phyloP scores from a whole-genome alignment of 2,888 invertebrate species.

The Pediacus dermestoides region DNA sequence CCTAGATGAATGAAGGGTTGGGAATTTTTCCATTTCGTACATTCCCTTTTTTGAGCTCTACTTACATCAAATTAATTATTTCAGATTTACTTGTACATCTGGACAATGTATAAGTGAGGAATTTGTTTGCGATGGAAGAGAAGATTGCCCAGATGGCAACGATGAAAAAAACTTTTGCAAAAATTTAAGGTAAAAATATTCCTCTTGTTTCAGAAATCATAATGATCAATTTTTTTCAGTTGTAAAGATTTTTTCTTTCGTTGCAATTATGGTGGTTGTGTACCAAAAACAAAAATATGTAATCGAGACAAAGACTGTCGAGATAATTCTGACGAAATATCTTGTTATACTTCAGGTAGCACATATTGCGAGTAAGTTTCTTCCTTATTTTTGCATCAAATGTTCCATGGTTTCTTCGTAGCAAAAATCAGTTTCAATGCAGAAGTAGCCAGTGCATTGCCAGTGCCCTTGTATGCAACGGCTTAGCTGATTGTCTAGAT shows the following conservation, averaged over 20 bases:
- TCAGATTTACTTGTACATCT: slow-evolving; percentile 17
- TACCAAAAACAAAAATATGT: slow-evolving; percentile 46
- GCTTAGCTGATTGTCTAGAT: slow-evolving; percentile 35
- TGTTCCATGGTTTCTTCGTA: slow-evolving; percentile 15
- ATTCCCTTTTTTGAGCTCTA: too few relatives aligned
- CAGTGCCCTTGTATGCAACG: slow-evolving; percentile 34
- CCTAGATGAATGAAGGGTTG: too few relatives aligned
- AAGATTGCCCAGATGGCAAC: slow-evolving; percentile 50
- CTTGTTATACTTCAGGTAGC: slow-evolving; percentile 5
- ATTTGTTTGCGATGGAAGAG: slow-evolving; percentile 49
- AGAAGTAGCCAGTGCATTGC: slow-evolving; percentile 31
- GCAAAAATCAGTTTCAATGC: slow-evolving; percentile 33
- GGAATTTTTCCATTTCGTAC: too few relatives aligned
- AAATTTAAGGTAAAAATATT: slow-evolving; percentile 22
- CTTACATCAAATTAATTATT: too few relatives aligned
- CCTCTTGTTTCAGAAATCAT: too few relatives aligned
- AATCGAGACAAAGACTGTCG: slow-evolving; percentile 49
- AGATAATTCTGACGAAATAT: slow-evolving; percentile 51
- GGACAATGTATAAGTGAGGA: slow-evolving; percentile 48
- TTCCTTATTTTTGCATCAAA: too few relatives aligned
- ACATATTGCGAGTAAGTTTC: background rate
- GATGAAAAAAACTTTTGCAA: slow-evolving; percentile 45
- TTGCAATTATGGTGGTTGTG: slow-evolving; percentile 54
- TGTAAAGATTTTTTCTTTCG: slow-evolving; percentile 51
- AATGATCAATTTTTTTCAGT: slow-evolving; percentile 25